These are phyloP conservation scores for Aviceda cuculoides DNA, from an alignment of 2,797 vertebrate species.

Conservation along the genomic window DNA sequence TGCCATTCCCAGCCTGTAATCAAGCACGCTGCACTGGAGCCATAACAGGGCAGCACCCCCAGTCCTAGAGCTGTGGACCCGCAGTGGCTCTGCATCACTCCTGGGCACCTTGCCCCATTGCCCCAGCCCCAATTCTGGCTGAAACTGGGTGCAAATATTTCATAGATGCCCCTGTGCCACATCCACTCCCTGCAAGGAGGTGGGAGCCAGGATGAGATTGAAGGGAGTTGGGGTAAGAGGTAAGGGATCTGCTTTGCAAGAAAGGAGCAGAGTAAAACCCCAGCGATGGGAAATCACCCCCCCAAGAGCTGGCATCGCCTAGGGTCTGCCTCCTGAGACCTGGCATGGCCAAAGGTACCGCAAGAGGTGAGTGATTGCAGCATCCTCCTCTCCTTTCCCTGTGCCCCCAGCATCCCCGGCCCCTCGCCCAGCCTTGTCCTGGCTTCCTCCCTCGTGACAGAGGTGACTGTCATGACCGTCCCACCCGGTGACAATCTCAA, in stretches of 20 bases:
- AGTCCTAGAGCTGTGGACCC: rapidly evolving
- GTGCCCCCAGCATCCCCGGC: no score
- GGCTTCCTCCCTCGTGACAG: not conserved
- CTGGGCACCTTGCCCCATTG: not conserved
- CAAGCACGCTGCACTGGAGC: rapidly evolving
- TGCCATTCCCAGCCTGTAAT: not conserved
- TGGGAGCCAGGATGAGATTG: not conserved
- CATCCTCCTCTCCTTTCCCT: not conserved
- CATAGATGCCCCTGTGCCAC: not conserved
- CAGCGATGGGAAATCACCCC: not conserved
- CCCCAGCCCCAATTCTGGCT: not conserved
- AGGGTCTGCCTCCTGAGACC: not conserved
- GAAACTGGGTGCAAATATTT: not conserved
- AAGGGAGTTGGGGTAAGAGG: not conserved
- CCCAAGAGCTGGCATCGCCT: not conserved
- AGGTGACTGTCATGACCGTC: not conserved
- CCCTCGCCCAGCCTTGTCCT: not conserved
- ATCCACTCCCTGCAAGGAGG: not conserved
- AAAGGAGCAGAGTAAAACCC: not conserved
- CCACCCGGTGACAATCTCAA: not conserved
- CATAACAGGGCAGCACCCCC: rapidly evolving
- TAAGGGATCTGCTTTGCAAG: not conserved
- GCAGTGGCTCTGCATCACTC: not conserved
- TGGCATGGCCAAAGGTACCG: not conserved
- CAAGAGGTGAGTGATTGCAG: not conserved